A percentile compares a stretch with the other conserved stretches of the same genome.
Conservation (phyloP, 2,888 invertebrate species). For the Drosophila paramelanica region DNA sequence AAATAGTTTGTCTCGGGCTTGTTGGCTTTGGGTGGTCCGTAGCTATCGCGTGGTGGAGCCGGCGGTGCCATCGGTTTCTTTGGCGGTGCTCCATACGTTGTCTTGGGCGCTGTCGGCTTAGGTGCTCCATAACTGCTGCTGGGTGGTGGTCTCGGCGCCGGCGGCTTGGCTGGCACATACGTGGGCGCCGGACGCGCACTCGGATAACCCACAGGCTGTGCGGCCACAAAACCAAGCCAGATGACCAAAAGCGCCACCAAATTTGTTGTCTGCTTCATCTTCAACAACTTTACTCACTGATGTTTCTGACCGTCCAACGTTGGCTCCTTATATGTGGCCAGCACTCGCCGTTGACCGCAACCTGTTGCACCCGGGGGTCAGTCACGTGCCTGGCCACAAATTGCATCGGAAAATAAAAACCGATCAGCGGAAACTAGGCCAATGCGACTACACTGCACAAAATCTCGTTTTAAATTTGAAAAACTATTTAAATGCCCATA, state of each 20-base stretch:
- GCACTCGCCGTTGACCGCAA: constrained; percentile 55
- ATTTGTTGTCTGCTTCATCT: constrained; percentile 50
- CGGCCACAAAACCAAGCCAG: constrained; percentile 23
- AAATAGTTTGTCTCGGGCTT: constrained; percentile 60
- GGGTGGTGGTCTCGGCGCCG: constrained; percentile 32
- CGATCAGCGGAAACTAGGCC: constrained; percentile 57
- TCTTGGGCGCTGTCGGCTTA: constrained; percentile 29
- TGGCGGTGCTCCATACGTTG: constrained; percentile 55
- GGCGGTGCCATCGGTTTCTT: constrained; percentile 27
- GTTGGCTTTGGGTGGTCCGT: constrained; percentile 41
- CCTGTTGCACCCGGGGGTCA: constrained; percentile 45
- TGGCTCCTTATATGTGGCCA: constrained; percentile 58
- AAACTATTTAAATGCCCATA: not conserved
- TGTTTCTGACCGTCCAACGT: constrained; percentile 3
- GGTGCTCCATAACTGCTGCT: constrained; percentile 49
- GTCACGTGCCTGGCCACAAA: constrained; percentile 53
- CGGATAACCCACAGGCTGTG: constrained; percentile 76
- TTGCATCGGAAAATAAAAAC: constrained; percentile 38
- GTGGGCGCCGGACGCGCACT: constrained; percentile 53
- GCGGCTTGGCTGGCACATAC: constrained; percentile 51
- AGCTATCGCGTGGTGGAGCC: constrained; percentile 35
- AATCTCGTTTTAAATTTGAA: not conserved
- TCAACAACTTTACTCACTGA: constrained; percentile 46
- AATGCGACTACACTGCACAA: constrained; percentile 56
- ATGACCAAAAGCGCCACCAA: constrained; percentile 28